Percentiles rank a stretch among this genome's conserved stretches.
Conservation (phyloP, 1,140 invertebrate species). For the Cherax quadricarinatus region DNA sequence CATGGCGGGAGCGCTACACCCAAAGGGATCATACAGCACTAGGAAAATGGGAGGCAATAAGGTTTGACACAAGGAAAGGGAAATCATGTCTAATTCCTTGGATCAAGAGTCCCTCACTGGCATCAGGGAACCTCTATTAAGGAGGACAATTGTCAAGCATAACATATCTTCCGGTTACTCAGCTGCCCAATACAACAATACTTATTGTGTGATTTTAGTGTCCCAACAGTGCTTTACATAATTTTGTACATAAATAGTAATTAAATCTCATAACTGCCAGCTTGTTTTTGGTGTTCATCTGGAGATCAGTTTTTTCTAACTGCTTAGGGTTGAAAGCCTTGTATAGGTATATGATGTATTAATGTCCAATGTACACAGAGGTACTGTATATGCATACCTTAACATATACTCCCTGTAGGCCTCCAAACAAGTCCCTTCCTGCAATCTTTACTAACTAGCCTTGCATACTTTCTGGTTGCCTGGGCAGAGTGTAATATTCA, state of each 20-base stretch:
- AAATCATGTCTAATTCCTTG: no score
- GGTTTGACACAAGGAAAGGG: no score
- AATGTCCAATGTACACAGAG: slow-evolving; percentile 8
- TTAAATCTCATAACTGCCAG: slow-evolving; percentile 22
- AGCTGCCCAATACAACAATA: slow-evolving; percentile 32
- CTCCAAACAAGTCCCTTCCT: not conserved
- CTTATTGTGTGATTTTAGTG: slow-evolving; percentile 14
- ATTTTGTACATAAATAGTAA: slow-evolving; percentile 8
- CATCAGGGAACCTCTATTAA: no score
- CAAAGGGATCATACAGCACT: no score
- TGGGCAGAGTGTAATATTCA: not conserved
- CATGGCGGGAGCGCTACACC: no score
- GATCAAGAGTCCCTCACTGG: no score
- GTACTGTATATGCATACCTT: slow-evolving; percentile 1
- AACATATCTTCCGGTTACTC: slow-evolving; percentile 21
- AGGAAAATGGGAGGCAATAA: no score
- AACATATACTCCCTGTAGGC: not conserved
- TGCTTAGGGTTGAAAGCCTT: not conserved
- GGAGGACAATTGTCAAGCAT: slow-evolving; percentile 20
- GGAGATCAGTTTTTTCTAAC: slow-evolving; percentile 19
- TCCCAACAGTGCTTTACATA: slow-evolving; percentile 7
- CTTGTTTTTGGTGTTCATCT: slow-evolving; percentile 5
- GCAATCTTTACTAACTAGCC: not conserved
- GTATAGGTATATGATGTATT: not conserved
- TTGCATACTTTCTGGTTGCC: not conserved